Conservation (phyloP, 2,888 invertebrate genomes). For the Allolobophora icterica region DNA sequence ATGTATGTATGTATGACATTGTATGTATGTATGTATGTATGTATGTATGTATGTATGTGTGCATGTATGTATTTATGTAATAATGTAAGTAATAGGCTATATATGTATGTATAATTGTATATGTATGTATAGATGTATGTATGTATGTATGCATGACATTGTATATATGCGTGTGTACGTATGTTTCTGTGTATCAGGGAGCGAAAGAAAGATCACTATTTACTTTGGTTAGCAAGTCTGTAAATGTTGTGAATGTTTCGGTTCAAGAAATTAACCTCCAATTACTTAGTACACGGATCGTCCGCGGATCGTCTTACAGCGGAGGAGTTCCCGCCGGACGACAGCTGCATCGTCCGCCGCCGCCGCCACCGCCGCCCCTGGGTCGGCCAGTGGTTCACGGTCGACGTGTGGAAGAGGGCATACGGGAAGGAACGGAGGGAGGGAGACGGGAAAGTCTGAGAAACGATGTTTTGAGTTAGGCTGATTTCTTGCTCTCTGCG, state of each 20-base stretch:
- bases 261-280: constrained; percentile 17
- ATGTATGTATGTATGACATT: constrained; percentile 41
- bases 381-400: constrained; percentile 17
- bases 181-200: neutral
- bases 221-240: constrained; percentile 10
- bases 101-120: too few relatives aligned
- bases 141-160: too few relatives aligned
- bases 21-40: constrained; percentile 38
- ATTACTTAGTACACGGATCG: neutral
- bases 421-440: neutral
- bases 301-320: neutral
- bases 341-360: neutral
- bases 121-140: too few relatives aligned
- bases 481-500: neutral
- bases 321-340: neutral
- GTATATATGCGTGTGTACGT: neutral
- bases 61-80: neutral
- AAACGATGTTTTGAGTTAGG: constrained; percentile 12
- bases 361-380: neutral
- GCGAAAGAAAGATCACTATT: neutral
- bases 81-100: too few relatives aligned
- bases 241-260: constrained; percentile 17
- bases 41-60: constrained; percentile 31
- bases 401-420: neutral
- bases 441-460: neutral